phyloP scores from a whole-genome alignment of 2,888 invertebrate genomes.

The Cryptops parisi region DNA sequence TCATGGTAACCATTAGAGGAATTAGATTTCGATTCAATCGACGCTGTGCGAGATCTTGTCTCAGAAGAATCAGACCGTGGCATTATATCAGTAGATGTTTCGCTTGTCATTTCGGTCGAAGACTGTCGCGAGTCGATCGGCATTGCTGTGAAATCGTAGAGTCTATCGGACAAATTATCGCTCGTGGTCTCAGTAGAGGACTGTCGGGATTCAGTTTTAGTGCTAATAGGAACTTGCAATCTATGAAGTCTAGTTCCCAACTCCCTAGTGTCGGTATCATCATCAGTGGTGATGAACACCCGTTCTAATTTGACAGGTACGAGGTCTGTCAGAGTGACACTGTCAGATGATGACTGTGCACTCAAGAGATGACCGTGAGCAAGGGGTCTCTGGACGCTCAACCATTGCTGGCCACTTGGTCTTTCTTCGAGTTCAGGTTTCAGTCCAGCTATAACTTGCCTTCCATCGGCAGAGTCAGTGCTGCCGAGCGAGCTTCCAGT shows the following conservation, averaged over 20 bases:
- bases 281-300: conserved; percentile 6
- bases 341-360: conserved; percentile 7
- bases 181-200: conserved; percentile 11
- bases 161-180: conserved; percentile 6
- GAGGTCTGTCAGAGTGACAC: conserved; percentile 7
- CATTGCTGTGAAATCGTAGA: conserved; percentile 1
- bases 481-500: background rate
- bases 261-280: background rate
- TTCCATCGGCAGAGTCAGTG: background rate
- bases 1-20: background rate
- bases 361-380: background rate
- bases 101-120: conserved; percentile 11
- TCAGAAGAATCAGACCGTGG: conserved; percentile 10
- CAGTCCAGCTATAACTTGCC: background rate
- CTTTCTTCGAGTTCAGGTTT: background rate
- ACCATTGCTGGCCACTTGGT: background rate
- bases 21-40: conserved; percentile 3
- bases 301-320: background rate
- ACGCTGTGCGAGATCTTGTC: conserved; percentile 7
- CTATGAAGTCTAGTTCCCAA: background rate
- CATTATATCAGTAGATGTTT: conserved; percentile 11
- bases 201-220: conserved; percentile 9
- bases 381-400: background rate
- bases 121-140: conserved; percentile 7
- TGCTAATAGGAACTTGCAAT: conserved; percentile 3